Evolutionary conservation across 2,888 invertebrate genomes (phyloP).

Genomic region (Stratiomys singularior): DNA sequence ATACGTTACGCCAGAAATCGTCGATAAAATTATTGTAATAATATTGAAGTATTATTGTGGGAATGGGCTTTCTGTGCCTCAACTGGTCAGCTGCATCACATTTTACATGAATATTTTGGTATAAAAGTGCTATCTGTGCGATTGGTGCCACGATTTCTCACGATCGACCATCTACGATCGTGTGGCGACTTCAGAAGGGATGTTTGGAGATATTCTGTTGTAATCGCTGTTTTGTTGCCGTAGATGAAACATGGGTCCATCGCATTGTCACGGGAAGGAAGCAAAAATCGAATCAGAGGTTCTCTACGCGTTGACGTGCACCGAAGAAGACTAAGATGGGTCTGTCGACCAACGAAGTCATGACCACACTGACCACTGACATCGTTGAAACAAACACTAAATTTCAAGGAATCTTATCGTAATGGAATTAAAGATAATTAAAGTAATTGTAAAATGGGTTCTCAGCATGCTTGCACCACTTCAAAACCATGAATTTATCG

Average conservation of each 20-base stretch:
- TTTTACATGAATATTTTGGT: background rate
- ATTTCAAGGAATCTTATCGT: no score
- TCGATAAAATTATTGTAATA: background rate
- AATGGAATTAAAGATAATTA: no score
- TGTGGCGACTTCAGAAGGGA: background rate
- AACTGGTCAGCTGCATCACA: background rate
- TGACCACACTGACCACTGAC: no score
- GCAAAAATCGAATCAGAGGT: background rate
- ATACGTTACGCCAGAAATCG: background rate
- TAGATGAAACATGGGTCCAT: conserved; percentile 10
- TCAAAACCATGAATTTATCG: no score
- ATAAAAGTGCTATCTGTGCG: background rate
- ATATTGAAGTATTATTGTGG: background rate
- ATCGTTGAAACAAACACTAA: no score
- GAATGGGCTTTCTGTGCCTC: background rate
- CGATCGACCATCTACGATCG: background rate
- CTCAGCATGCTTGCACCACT: no score
- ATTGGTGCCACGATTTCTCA: background rate
- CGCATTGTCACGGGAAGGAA: background rate
- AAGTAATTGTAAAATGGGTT: no score
- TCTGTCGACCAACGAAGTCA: background rate
- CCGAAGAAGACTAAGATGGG: background rate
- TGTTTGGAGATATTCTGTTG: background rate
- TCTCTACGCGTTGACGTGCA: background rate
- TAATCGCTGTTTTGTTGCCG: conserved; percentile 1